Percentiles rank a stretch among this genome's conserved stretches.
Conservation (phyloP, 2,888 invertebrate species). For the Melolontha melolontha region DNA sequence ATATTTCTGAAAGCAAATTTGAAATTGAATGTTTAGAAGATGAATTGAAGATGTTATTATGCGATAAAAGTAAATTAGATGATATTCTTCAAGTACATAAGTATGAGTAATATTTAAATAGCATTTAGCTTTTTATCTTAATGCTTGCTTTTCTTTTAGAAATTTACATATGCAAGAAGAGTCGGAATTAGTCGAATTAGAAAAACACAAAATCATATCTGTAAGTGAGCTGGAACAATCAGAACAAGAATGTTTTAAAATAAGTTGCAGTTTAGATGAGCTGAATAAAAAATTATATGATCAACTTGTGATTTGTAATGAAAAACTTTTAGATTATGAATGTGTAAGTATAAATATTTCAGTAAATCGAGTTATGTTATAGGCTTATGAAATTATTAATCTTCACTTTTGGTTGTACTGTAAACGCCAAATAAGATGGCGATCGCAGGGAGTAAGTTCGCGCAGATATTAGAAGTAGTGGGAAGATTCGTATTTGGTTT, state of each 20-base stretch:
- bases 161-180: slow-evolving; percentile 21
- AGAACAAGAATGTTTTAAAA: slow-evolving; percentile 31
- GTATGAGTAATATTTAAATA: neutral
- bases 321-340: slow-evolving; percentile 35
- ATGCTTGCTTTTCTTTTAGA: slow-evolving; percentile 3
- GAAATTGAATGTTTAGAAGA: slow-evolving; percentile 35
- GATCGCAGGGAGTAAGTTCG: too few relatives aligned
- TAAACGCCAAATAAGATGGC: too few relatives aligned
- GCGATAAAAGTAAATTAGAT: slow-evolving; percentile 22
- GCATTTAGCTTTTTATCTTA: neutral
- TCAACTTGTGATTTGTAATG: slow-evolving; percentile 20
- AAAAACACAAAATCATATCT: slow-evolving; percentile 4
- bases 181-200: neutral
- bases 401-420: too few relatives aligned
- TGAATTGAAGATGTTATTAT: slow-evolving; percentile 17
- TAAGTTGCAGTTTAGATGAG: slow-evolving; percentile 21
- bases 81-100: slow-evolving; percentile 23
- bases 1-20: slow-evolving; percentile 5
- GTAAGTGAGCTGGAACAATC: slow-evolving; percentile 16
- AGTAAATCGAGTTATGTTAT: too few relatives aligned
- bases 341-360: slow-evolving; percentile 23
- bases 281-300: slow-evolving; percentile 29
- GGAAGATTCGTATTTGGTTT: too few relatives aligned
- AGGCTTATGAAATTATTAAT: too few relatives aligned
- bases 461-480: too few relatives aligned